Conservation (phyloP, 2,113 vertebrate genomes). For the Corapipo altera region DNA sequence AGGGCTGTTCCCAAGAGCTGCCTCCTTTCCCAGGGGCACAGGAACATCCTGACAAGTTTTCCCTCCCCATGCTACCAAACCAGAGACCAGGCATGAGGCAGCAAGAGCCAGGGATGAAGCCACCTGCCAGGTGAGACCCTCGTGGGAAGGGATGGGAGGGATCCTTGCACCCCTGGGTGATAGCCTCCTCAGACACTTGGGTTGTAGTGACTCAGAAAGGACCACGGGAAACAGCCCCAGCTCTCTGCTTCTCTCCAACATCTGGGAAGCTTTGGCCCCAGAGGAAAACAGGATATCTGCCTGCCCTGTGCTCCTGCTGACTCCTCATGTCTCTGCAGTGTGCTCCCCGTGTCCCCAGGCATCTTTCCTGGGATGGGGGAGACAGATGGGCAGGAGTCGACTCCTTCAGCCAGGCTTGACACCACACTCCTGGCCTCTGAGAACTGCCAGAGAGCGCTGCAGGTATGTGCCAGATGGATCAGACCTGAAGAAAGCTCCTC, state of each 20-base stretch:
- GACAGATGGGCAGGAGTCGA: neutral
- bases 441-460: neutral
- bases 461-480: neutral
- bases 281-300: neutral
- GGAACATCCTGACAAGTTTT: neutral
- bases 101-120: neutral
- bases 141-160: neutral
- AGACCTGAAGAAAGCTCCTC: neutral
- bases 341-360: neutral
- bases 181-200: neutral
- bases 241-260: neutral
- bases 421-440: neutral
- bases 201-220: neutral
- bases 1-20: neutral
- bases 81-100: neutral
- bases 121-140: neutral
- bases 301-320: neutral
- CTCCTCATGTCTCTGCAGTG: neutral
- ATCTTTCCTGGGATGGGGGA: neutral
- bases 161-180: neutral
- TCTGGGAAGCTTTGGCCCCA: neutral
- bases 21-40: neutral
- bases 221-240: neutral
- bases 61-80: neutral
- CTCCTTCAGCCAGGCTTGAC: neutral